Evolutionary conservation across 2,113 vertebrate genomes (phyloP).

Genomic region (Aramus guarauna): DNA sequence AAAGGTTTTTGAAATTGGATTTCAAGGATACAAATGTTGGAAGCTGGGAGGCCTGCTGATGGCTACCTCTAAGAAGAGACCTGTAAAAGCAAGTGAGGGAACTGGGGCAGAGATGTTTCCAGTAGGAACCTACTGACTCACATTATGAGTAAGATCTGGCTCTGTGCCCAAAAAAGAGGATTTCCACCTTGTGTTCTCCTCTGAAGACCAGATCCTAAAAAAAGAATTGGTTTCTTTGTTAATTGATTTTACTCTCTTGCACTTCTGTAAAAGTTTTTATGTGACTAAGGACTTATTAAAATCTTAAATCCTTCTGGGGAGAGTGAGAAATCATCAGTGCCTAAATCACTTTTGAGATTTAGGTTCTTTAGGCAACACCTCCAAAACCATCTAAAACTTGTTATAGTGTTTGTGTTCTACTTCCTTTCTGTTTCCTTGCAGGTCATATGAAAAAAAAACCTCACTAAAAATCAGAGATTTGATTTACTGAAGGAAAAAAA

Average conservation of each 20-base stretch:
- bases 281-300: not conserved
- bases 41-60: not conserved
- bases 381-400: not conserved
- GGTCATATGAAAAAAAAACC: not conserved
- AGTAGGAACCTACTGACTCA: not conserved
- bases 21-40: not conserved
- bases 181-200: not conserved
- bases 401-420: not conserved
- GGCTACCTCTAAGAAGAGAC: not conserved
- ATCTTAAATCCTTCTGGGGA: not conserved
- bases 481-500: not conserved
- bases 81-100: not conserved
- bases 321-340: not conserved
- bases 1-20: not conserved
- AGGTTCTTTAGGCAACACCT: not conserved
- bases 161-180: not conserved
- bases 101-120: not conserved
- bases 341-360: not conserved
- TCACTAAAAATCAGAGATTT: not conserved
- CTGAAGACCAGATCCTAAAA: not conserved
- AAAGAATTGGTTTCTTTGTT: not conserved
- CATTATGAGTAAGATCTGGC: not conserved
- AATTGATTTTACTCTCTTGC: not conserved
- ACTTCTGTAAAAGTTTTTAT: not conserved
- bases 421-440: not conserved